Evolutionary conservation across 2,113 vertebrate species (phyloP), one percentile per base, ranked within the genome.

Genomic region (Anarrhichthys ocellatus): DNA sequence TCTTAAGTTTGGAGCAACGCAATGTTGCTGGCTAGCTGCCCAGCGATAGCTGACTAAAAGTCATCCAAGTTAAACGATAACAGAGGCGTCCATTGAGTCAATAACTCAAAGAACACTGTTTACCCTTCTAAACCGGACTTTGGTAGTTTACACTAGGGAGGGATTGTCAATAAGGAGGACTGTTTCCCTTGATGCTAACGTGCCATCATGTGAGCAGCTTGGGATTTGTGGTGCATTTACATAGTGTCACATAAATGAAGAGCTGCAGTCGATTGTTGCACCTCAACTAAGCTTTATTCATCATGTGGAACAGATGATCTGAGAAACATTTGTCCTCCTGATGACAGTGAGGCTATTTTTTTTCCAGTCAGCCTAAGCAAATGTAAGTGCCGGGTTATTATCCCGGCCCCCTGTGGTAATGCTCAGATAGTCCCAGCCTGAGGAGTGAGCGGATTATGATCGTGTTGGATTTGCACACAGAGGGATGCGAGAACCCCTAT

Each of bases 371-470:
- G 52, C 34, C 46, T 64, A 29, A 63, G 82, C 73, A 73, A 83
- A 38, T 74, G 44, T 75, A 74, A 77, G 70, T 82, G 62, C 44
- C 50, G 70, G 48, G 69, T 88, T 83, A 84, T 88, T 82, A 89
- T 86, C 63, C 70, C 38, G 83, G 67, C 85, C 81, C 88, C 56
- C 54, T 69, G 64, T 88, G 69, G 80, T 78, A 71, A 77, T 73
- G 73, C 78, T 76, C 87, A 89, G 22, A 85, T 85, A 86, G 78
- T 90, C 71, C 74, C 86, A 89, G 81, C 34, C 59, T 73, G 54
- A 56, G 74, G 82, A 80, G 80, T 91, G 88, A 93, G 88, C 54
- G 84, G 94, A 94, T 95, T 94, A 93, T 84, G 62, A 83, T 85
- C 56, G n/a, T 89, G 78, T 84, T 87, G 92, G 91, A 92, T 94